Percentiles rank a stretch among this genome's conserved stretches.
Conservation (phyloP, 2,797 vertebrate species). For the Allobates femoralis region DNA sequence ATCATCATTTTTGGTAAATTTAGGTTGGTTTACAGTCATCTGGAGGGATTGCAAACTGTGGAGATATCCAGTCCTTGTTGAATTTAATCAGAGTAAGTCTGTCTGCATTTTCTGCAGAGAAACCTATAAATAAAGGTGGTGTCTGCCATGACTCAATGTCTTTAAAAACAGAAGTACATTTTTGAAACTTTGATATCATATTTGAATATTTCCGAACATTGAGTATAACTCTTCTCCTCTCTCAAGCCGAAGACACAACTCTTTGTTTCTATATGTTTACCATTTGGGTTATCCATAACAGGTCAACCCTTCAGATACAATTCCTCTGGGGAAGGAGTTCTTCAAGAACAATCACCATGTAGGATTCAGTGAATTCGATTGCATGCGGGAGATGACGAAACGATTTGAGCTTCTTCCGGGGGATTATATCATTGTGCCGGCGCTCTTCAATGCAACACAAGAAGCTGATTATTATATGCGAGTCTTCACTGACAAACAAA, state of each 20-base stretch:
- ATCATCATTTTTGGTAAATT: too few relatives aligned
- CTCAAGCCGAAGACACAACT: not conserved
- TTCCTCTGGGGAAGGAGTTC: conserved; percentile 1
- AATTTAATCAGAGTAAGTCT: too few relatives aligned
- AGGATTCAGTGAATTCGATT: not conserved
- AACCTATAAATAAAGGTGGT: too few relatives aligned
- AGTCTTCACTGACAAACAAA: conserved; percentile 7
- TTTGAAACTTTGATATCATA: too few relatives aligned
- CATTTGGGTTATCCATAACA: not conserved
- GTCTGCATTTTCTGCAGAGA: too few relatives aligned
- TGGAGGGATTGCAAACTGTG: too few relatives aligned
- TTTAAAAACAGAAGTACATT: too few relatives aligned
- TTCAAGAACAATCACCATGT: not conserved
- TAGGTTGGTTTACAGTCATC: too few relatives aligned
- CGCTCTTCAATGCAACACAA: not conserved
- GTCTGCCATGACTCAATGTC: too few relatives aligned
- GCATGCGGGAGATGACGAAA: not conserved
- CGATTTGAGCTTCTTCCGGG: conserved; percentile 16
- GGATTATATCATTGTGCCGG: conserved; percentile 16
- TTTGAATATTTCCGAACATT: too few relatives aligned
- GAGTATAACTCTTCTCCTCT: too few relatives aligned
- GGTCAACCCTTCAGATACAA: not conserved
- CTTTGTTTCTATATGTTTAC: not conserved
- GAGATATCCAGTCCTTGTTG: too few relatives aligned
- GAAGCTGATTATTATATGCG: conserved; percentile 22